These are phyloP conservation scores for Ostrea edulis DNA, from an alignment of 1,140 invertebrate genomes.

Conservation along the genomic window DNA sequence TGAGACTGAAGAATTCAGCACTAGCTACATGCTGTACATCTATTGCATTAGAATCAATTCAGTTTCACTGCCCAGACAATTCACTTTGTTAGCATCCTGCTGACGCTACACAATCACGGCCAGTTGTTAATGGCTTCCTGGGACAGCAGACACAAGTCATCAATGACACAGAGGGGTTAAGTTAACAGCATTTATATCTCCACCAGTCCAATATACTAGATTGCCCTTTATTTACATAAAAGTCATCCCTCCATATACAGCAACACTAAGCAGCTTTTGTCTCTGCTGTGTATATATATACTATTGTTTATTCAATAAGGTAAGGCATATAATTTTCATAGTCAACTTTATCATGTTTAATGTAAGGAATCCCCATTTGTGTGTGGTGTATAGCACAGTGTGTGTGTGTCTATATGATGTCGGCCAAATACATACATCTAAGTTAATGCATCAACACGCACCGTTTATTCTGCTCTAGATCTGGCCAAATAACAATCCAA, in stretches of 20 bases:
- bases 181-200: background rate
- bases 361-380: too few species aligned
- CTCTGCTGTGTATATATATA: background rate
- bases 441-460: background rate
- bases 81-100: background rate
- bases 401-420: background rate
- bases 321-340: too few species aligned
- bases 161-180: background rate
- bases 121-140: background rate
- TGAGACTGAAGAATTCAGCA: background rate
- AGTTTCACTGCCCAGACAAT: background rate
- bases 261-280: background rate
- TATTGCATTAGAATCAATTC: background rate
- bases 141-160: background rate
- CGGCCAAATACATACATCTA: background rate
- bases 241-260: background rate
- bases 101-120: background rate
- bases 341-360: too few species aligned
- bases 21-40: background rate
- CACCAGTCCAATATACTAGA: background rate
- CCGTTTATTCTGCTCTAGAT: background rate
- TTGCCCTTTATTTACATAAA: background rate
- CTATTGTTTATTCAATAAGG: too few species aligned
- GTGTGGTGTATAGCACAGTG: background rate
- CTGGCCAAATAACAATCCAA: background rate